Evolutionary conservation across 2,113 vertebrate genomes (phyloP).

Genomic region (Galbula dea): DNA sequence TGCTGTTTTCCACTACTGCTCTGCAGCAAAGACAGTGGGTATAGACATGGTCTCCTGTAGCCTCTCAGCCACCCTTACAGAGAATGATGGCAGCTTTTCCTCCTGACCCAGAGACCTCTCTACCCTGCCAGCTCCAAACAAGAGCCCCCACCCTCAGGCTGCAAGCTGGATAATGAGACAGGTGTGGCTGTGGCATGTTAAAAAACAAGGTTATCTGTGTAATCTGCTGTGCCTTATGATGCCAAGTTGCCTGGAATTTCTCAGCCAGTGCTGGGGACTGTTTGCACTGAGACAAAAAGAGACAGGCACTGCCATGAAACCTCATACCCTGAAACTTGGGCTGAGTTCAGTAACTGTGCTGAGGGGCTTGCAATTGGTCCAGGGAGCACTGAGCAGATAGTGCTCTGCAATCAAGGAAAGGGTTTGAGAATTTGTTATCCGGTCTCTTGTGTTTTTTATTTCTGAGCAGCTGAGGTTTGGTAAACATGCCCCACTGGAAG

Average conservation of each 20-base stretch:
- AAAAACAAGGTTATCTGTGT: not conserved
- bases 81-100: not conserved
- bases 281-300: not conserved
- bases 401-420: not conserved
- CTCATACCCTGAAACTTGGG: not conserved
- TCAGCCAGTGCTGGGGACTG: fast-evolving
- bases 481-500: not conserved
- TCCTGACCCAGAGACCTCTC: not conserved
- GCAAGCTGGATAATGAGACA: not conserved
- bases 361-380: not conserved
- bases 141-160: not conserved
- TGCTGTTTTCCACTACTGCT: not conserved
- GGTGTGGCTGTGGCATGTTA: not conserved
- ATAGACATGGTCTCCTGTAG: fast-evolving
- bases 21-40: not conserved
- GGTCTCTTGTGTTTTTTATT: not conserved
- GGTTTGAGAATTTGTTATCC: fast-evolving
- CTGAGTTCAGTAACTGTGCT: not conserved
- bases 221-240: not conserved
- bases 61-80: not conserved
- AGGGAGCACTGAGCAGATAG: not conserved
- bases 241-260: not conserved
- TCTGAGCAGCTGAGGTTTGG: not conserved
- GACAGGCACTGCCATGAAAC: not conserved
- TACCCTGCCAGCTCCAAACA: not conserved